Percentiles rank a stretch among this genome's conserved stretches.
phyloP scores from a whole-genome alignment of 2,113 vertebrate species.

The Rhea americana region DNA sequence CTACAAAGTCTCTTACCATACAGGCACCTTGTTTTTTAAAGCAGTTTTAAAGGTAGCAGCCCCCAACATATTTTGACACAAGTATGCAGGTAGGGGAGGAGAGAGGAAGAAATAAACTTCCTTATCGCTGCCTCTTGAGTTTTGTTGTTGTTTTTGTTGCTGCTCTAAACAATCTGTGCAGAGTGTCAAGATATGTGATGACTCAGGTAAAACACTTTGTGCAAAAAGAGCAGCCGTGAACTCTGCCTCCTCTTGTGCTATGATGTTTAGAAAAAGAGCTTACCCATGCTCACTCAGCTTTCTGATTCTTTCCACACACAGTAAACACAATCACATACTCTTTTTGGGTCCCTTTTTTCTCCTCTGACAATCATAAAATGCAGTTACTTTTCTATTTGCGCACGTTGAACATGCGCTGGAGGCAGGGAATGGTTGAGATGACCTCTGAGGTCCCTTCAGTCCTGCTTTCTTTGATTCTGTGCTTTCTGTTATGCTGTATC shows the following conservation, averaged over 20 bases:
- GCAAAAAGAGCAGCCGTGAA: neutral
- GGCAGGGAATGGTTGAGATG: neutral
- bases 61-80: constrained; percentile 38
- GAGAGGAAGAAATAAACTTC: neutral
- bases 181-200: neutral
- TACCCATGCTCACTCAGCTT: neutral
- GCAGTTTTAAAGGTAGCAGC: constrained; percentile 42
- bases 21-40: constrained; percentile 44
- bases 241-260: neutral
- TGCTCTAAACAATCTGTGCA: neutral
- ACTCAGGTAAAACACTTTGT: neutral
- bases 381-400: neutral
- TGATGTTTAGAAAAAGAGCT: neutral
- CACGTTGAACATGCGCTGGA: neutral
- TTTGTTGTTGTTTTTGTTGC: neutral
- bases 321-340: neutral
- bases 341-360: neutral
- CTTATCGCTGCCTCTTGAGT: neutral
- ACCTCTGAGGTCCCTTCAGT: neutral
- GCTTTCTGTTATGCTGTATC: neutral
- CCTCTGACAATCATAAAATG: neutral
- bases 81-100: neutral
- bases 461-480: neutral
- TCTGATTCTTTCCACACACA: neutral
- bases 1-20: constrained; percentile 14